Percentiles rank a stretch among this genome's conserved stretches.
phyloP scores from a whole-genome alignment of 2,113 vertebrate genomes.

The Catharus bicknelli region DNA sequence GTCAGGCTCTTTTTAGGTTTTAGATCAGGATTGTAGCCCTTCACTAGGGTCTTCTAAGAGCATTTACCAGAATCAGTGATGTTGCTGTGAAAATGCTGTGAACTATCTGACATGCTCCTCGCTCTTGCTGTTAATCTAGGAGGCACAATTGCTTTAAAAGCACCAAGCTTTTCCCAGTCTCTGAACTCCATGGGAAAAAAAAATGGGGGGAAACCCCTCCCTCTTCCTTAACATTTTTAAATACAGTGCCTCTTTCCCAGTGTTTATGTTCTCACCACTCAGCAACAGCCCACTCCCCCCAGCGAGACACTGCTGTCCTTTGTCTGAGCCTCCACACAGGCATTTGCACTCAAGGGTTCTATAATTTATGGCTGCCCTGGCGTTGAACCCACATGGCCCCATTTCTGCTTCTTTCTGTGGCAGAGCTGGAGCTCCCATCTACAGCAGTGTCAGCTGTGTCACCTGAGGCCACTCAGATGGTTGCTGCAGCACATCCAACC shows the following conservation, averaged over 20 bases:
- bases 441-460: rapidly evolving
- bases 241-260: neutral
- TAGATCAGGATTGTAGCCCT: neutral
- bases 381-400: neutral
- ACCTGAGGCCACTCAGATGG: rapidly evolving
- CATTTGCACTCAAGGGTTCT: neutral
- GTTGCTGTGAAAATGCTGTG: neutral
- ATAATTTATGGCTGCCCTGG: slow-evolving; percentile 32
- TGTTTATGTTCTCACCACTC: neutral
- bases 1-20: neutral
- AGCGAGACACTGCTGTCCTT: neutral
- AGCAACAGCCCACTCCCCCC: neutral
- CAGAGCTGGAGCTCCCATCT: neutral
- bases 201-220: neutral
- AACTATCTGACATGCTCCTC: neutral
- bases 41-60: neutral
- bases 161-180: neutral
- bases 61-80: neutral
- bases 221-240: neutral
- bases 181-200: neutral
- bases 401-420: neutral
- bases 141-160: neutral
- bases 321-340: neutral
- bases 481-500: rapidly evolving
- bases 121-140: neutral